phyloP scores from a whole-genome alignment of 2,113 vertebrate genomes.

The Benitochromis conjunctus region DNA sequence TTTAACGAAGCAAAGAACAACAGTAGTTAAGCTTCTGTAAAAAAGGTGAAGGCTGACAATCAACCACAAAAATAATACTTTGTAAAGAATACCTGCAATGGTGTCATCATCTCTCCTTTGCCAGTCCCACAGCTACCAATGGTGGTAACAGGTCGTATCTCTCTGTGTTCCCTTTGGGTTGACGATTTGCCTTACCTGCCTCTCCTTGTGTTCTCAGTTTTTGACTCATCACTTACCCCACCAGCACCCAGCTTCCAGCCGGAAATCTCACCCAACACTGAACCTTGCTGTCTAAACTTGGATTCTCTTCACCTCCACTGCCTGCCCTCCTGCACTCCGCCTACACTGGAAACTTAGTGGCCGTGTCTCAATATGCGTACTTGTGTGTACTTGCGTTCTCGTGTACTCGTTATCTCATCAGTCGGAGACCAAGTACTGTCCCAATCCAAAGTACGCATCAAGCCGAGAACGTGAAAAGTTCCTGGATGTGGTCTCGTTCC shows the following conservation, averaged over 20 bases:
- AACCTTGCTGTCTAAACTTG: background rate
- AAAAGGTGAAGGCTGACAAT: background rate
- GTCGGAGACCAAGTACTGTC: no score
- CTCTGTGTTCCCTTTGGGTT: background rate
- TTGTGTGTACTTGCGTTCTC: no score
- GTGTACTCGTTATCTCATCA: no score
- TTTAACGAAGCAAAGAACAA: background rate
- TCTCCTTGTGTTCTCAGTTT: background rate
- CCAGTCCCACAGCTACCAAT: background rate
- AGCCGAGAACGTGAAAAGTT: no score
- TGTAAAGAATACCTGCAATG: background rate
- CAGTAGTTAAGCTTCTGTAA: fast-evolving
- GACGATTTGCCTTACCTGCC: background rate
- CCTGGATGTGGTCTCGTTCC: no score
- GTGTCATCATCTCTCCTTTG: background rate
- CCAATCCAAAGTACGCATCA: no score
- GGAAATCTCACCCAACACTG: background rate
- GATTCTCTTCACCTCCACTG: background rate
- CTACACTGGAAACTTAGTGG: background rate
- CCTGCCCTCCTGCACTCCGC: fast-evolving
- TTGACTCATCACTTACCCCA: background rate
- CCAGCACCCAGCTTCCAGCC: background rate
- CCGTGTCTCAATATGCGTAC: no score
- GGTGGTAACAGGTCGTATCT: background rate
- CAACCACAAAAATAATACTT: background rate